Evolutionary conservation across 1,140 invertebrate genomes (phyloP).

Genomic region (Polyergus mexicanus): DNA sequence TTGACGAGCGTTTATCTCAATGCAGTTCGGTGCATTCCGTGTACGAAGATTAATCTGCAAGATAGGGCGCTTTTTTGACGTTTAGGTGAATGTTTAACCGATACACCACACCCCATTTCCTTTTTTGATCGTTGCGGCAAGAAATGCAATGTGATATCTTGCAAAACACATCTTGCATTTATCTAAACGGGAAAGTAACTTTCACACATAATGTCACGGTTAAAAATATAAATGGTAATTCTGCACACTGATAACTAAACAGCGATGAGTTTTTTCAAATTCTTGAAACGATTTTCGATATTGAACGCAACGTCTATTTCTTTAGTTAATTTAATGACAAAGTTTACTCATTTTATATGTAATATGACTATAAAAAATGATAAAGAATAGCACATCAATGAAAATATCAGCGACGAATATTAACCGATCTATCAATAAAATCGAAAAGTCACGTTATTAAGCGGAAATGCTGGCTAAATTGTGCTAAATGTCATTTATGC

Average conservation of each 20-base stretch:
- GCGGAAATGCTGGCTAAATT: not conserved
- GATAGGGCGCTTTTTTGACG: slow-evolving; percentile 9
- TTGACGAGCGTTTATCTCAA: slow-evolving; percentile 29
- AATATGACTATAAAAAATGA: not conserved
- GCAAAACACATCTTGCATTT: not conserved
- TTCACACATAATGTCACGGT: not conserved
- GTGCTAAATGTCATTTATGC: slow-evolving; percentile 27
- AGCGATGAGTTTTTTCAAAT: not conserved
- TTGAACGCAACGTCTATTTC: too few species aligned
- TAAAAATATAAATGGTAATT: not conserved
- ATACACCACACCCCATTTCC: not conserved
- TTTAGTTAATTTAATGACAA: not conserved
- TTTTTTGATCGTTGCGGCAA: not conserved
- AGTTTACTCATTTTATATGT: slow-evolving; percentile 9
- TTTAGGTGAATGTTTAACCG: not conserved
- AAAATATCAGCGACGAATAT: not conserved
- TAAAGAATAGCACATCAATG: not conserved
- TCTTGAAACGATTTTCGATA: not conserved
- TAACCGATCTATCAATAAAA: slow-evolving; percentile 34
- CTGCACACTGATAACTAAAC: not conserved
- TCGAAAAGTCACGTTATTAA: slow-evolving; percentile 29
- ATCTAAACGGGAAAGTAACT: not conserved
- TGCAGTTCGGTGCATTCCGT: slow-evolving; percentile 40
- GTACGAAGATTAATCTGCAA: slow-evolving; percentile 9
- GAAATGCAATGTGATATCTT: not conserved